Percentiles rank a stretch among this genome's conserved stretches.
Evolutionary conservation across 2,797 vertebrate genomes (phyloP).

Genomic region (Gorsachius magnificus): DNA sequence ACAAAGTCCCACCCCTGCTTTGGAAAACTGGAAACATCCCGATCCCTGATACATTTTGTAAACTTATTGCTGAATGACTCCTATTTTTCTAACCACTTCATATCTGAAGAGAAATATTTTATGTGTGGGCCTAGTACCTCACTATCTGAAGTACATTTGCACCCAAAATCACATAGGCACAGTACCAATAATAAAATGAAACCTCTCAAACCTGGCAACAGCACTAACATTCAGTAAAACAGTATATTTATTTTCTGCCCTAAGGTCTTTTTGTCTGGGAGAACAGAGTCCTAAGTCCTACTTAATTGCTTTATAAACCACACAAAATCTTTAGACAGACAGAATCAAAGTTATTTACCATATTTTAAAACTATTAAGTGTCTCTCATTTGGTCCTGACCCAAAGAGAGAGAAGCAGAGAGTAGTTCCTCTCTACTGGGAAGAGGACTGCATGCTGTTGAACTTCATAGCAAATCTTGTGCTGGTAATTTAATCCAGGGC

Average conservation of each 20-base stretch:
- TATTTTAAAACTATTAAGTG: background rate
- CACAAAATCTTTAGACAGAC: background rate
- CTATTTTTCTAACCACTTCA: background rate
- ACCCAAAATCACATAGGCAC: background rate
- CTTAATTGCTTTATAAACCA: conserved; percentile 21
- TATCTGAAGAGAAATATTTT: background rate
- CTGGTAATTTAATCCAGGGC: background rate
- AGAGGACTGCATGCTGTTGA: background rate
- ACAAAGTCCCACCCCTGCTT: background rate
- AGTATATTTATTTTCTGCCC: background rate
- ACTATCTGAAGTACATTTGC: background rate
- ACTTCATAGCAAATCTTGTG: background rate
- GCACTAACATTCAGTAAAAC: background rate
- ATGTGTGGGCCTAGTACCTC: background rate
- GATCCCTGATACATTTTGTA: background rate
- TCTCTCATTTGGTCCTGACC: background rate
- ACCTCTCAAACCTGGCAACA: background rate
- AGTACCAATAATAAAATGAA: background rate
- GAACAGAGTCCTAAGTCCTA: background rate
- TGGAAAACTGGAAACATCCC: background rate
- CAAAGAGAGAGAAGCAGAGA: background rate
- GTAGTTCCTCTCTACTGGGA: background rate
- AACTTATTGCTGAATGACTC: background rate
- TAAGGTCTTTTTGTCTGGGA: background rate
- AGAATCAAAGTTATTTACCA: background rate